These are phyloP conservation scores for Netelia inedita DNA, from an alignment of 2,888 invertebrate species.

Conservation along the genomic window DNA sequence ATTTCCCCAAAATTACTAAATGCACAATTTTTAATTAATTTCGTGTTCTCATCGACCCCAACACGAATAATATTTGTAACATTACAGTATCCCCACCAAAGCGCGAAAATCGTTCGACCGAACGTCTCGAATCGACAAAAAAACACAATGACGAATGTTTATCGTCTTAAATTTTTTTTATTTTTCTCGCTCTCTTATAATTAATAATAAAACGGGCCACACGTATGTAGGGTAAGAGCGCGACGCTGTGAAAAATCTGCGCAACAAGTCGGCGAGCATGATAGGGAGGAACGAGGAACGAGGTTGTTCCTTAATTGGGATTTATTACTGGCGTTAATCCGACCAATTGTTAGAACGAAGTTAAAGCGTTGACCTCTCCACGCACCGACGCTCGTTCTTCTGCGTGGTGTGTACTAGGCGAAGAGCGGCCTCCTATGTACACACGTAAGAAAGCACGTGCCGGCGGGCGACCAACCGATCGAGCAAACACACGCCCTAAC, in stretches of 20 bases:
- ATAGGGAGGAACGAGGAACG: conserved; percentile 2
- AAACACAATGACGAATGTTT: too few relatives aligned
- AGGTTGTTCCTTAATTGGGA: conserved; percentile 78
- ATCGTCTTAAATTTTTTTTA: too few relatives aligned
- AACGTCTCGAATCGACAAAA: too few relatives aligned
- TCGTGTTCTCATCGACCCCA: too few relatives aligned
- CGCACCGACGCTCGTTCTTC: conserved; percentile 72
- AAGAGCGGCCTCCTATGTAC: not conserved
- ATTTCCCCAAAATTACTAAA: too few relatives aligned
- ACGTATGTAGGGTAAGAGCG: not conserved
- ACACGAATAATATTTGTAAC: not conserved
- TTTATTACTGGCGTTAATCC: conserved; percentile 82
- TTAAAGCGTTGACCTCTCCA: conserved; percentile 82
- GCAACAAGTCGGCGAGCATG: conserved; percentile 5
- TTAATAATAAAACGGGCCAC: too few relatives aligned
- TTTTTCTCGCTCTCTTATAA: too few relatives aligned
- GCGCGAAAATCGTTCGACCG: too few relatives aligned
- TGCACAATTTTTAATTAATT: too few relatives aligned
- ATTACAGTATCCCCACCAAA: not conserved
- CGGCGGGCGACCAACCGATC: conserved; percentile 60
- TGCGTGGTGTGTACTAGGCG: conserved; percentile 27
- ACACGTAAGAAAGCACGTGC: conserved; percentile 74
- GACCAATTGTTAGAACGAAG: conserved; percentile 82
- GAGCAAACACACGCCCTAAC: not conserved
- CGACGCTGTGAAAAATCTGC: conserved; percentile 38